Conservation (phyloP, 2,888 invertebrate species). For the Apotomis capreana region DNA sequence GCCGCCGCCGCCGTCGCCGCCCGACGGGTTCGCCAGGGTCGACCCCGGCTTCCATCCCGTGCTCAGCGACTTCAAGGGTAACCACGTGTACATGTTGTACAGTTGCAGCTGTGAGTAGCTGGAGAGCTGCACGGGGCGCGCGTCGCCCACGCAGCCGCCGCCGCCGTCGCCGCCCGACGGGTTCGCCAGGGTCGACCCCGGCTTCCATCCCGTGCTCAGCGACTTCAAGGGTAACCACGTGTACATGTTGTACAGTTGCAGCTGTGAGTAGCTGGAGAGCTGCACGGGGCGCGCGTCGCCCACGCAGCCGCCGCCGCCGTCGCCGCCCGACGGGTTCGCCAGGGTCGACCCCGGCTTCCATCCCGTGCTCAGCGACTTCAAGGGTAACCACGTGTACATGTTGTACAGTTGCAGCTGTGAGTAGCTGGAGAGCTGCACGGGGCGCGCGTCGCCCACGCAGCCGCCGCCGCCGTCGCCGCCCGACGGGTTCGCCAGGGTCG, state of each 20-base stretch:
- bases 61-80: conserved; percentile 86
- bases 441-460: conserved; percentile 82
- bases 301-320: conserved; percentile 67
- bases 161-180: conserved; percentile 76
- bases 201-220: conserved; percentile 94
- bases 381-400: no score
- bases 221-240: conserved; percentile 69
- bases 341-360: conserved; percentile 92
- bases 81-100: not conserved
- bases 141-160: conserved; percentile 74
- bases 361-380: conserved; percentile 91
- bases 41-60: conserved; percentile 94
- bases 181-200: conserved; percentile 89
- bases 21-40: conserved; percentile 87
- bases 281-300: conserved; percentile 95
- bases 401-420: no score
- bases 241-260: conserved; percentile 80
- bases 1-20: conserved; percentile 61
- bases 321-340: conserved; percentile 86
- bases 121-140: conserved; percentile 91
- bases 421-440: no score
- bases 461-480: conserved; percentile 72
- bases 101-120: conserved; percentile 89
- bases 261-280: conserved; percentile 87
- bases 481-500: conserved; percentile 88